Percentiles rank a stretch among this genome's conserved stretches.
Conservation (phyloP, 1,140 invertebrate genomes). For the Zaprionus kolodkinae region DNA sequence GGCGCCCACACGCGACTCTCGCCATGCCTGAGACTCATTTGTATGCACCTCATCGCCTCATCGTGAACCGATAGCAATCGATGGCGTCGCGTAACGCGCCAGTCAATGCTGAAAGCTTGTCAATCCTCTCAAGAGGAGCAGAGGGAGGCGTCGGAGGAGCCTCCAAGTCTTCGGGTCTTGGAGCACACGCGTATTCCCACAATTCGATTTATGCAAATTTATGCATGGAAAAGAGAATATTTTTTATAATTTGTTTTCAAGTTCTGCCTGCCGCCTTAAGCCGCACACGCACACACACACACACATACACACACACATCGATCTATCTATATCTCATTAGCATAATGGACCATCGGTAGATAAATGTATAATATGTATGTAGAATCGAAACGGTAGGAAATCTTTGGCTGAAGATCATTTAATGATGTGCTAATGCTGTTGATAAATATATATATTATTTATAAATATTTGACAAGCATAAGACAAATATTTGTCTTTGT, state of each 20-base stretch:
- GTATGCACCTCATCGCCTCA: constrained; percentile 61
- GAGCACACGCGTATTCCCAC: constrained; percentile 53
- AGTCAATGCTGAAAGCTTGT: constrained; percentile 71
- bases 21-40: constrained; percentile 49
- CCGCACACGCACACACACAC: constrained; percentile 31
- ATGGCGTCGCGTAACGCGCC: constrained; percentile 71
- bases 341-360: constrained; percentile 65
- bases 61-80: constrained; percentile 61
- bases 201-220: constrained; percentile 70
- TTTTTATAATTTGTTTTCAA: constrained; percentile 70
- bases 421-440: constrained; percentile 73
- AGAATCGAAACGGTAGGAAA: constrained; percentile 44
- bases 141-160: background rate
- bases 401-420: constrained; percentile 53
- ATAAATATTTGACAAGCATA: constrained; percentile 61
- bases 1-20: constrained; percentile 64
- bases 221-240: constrained; percentile 55
- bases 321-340: constrained; percentile 45
- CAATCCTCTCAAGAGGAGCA: constrained; percentile 39
- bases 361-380: constrained; percentile 38
- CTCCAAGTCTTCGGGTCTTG: background rate
- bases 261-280: constrained; percentile 53
- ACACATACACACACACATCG: no score
- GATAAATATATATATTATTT: constrained; percentile 33
- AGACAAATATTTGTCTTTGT: constrained; percentile 55